These are phyloP conservation scores for Fissipunctia ypsillon DNA, from an alignment of 2,888 invertebrate species.

Conservation along the genomic window DNA sequence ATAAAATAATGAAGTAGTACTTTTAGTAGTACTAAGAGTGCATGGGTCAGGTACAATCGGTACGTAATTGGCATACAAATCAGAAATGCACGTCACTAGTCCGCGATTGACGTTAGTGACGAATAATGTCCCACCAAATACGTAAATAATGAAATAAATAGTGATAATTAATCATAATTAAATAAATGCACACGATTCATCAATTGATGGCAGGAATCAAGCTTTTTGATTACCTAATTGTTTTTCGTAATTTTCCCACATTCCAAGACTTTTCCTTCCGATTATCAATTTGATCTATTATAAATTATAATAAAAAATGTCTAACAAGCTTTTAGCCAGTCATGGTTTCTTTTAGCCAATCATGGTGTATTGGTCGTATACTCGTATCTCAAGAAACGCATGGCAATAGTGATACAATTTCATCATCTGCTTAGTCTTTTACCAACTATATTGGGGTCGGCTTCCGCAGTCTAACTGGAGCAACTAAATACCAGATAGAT, in stretches of 20 bases:
- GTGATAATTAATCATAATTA: too few relatives aligned
- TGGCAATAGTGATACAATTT: background rate
- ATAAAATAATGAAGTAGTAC: background rate
- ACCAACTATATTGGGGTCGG: background rate
- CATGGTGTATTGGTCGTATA: too few relatives aligned
- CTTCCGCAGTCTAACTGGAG: too few relatives aligned
- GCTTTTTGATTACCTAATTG: too few relatives aligned
- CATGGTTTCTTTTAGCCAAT: background rate
- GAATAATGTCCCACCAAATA: background rate
- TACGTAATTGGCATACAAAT: constrained; percentile 25
- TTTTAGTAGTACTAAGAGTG: too few relatives aligned
- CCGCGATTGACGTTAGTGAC: constrained; percentile 27
- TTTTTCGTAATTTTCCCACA: background rate
- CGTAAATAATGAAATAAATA: background rate
- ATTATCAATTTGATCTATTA: background rate
- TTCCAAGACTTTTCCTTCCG: background rate
- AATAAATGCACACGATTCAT: background rate
- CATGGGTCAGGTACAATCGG: background rate
- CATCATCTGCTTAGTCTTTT: background rate
- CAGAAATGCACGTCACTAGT: constrained; percentile 26
- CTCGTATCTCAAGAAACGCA: background rate
- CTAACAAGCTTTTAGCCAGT: background rate
- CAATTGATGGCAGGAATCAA: background rate
- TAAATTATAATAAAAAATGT: background rate
- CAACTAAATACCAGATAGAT: too few relatives aligned